Evolutionary conservation across 2,797 vertebrate genomes (phyloP).

Genomic region (Thamnophis elegans): DNA sequence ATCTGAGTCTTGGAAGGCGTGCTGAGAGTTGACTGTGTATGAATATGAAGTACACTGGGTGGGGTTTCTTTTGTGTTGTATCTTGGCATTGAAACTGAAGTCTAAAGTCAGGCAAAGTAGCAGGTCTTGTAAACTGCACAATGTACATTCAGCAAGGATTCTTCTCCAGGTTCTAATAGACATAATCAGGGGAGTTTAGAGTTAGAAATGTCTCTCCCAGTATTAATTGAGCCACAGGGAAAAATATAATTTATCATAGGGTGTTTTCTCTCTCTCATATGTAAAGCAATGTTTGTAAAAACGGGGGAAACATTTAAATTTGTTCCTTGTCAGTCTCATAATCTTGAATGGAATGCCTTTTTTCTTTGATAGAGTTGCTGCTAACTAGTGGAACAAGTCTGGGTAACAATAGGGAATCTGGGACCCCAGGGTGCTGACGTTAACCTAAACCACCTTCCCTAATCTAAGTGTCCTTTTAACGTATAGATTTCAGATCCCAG

Average conservation of each 20-base stretch:
- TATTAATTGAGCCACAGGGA: background rate
- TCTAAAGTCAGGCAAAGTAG: slow-evolving; percentile 18
- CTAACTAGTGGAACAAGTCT: background rate
- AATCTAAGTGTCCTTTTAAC: background rate
- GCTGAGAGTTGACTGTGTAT: slow-evolving; percentile 18
- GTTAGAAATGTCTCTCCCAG: background rate
- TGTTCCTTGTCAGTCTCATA: background rate
- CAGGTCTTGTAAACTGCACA: background rate
- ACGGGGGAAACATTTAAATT: background rate
- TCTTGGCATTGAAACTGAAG: background rate
- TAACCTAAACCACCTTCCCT: background rate
- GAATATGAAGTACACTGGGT: slow-evolving; percentile 2
- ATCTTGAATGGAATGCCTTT: background rate
- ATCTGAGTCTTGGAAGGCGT: slow-evolving; percentile 11
- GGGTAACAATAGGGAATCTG: background rate
- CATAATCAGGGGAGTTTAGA: background rate
- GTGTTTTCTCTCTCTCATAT: background rate
- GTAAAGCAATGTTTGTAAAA: background rate
- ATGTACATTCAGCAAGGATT: background rate
- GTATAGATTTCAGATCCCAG: background rate
- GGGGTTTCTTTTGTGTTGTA: background rate
- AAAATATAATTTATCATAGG: background rate
- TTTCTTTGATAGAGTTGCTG: background rate
- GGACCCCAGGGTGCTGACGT: background rate
- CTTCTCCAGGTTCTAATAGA: background rate